phyloP scores from a whole-genome alignment of 2,113 vertebrate species.

The Spermophilus dauricus region DNA sequence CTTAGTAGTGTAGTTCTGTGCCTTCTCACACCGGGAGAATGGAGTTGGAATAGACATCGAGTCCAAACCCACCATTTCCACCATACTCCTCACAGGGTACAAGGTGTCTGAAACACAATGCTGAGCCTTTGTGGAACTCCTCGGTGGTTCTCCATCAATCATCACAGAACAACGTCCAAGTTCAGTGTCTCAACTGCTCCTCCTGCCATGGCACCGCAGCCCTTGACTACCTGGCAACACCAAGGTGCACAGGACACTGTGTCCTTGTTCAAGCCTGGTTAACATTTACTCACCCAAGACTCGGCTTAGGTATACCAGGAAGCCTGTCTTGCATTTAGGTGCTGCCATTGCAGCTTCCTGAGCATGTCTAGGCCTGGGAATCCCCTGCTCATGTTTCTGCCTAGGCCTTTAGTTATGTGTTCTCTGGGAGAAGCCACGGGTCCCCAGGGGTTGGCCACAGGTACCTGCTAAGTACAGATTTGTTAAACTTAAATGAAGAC shows the following conservation, averaged over 20 bases:
- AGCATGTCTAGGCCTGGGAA: neutral
- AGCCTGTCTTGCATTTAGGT: neutral
- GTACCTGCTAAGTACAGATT: neutral
- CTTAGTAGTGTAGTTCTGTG: neutral
- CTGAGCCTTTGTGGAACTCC: neutral
- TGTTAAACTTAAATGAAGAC: neutral
- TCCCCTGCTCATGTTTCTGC: neutral
- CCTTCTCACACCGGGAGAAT: neutral
- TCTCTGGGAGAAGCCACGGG: neutral
- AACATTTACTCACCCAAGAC: neutral
- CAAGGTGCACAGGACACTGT: no score
- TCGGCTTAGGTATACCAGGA: neutral
- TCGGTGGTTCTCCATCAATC: neutral
- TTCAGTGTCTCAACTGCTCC: neutral
- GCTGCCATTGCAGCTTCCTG: neutral
- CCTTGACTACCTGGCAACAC: neutral
- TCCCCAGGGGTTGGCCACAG: neutral
- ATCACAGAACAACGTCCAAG: neutral
- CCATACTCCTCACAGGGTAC: neutral
- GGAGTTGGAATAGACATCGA: neutral
- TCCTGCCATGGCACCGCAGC: accelerated
- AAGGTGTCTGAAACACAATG: neutral
- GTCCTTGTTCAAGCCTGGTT: neutral
- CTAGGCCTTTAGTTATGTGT: accelerated
- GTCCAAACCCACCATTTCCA: neutral